These are phyloP conservation scores for Lerema accius DNA, from an alignment of 1,140 invertebrate species.

Conservation along the genomic window DNA sequence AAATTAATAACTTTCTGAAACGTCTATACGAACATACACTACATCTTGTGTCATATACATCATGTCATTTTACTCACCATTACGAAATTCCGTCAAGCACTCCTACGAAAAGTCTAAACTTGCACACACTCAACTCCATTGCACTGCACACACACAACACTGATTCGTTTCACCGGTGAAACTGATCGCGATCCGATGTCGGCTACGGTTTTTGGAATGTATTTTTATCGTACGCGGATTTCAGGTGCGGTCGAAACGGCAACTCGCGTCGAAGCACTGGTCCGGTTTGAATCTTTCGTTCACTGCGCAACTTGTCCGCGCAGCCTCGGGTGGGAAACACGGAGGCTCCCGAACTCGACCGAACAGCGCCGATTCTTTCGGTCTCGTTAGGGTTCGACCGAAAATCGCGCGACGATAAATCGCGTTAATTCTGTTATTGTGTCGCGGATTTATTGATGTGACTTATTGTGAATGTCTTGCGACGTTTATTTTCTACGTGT, in stretches of 20 bases:
- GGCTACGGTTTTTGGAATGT: slow-evolving; percentile 27
- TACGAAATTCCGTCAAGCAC: slow-evolving; percentile 33
- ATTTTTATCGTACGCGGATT: slow-evolving; percentile 4
- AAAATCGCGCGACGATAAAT: slow-evolving; percentile 67
- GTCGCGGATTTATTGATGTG: slow-evolving; percentile 27
- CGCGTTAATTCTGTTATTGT: slow-evolving; percentile 72
- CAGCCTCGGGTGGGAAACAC: slow-evolving; percentile 57
- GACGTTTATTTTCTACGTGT: slow-evolving; percentile 23
- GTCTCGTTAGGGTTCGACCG: slow-evolving; percentile 63
- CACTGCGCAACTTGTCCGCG: slow-evolving; percentile 72
- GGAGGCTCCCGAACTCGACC: slow-evolving; percentile 49
- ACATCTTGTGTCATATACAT: neutral
- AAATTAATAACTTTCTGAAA: neutral
- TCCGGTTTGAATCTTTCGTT: slow-evolving; percentile 52
- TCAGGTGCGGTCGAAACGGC: slow-evolving; percentile 59
- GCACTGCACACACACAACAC: slow-evolving; percentile 48
- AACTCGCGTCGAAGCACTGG: slow-evolving; percentile 58
- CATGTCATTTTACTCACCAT: slow-evolving; percentile 39
- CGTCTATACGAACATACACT: neutral
- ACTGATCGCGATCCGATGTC: slow-evolving; percentile 27
- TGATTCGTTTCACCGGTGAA: slow-evolving; percentile 27
- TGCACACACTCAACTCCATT: slow-evolving; percentile 46
- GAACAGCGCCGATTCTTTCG: slow-evolving; percentile 53
- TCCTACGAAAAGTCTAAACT: slow-evolving; percentile 30
- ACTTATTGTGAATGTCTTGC: slow-evolving; percentile 25